A percentile compares a stretch with the other conserved stretches of the same genome.
These are phyloP conservation scores for Eumacrocentrus americanus DNA, from an alignment of 2,888 invertebrate species.

Conservation along the genomic window DNA sequence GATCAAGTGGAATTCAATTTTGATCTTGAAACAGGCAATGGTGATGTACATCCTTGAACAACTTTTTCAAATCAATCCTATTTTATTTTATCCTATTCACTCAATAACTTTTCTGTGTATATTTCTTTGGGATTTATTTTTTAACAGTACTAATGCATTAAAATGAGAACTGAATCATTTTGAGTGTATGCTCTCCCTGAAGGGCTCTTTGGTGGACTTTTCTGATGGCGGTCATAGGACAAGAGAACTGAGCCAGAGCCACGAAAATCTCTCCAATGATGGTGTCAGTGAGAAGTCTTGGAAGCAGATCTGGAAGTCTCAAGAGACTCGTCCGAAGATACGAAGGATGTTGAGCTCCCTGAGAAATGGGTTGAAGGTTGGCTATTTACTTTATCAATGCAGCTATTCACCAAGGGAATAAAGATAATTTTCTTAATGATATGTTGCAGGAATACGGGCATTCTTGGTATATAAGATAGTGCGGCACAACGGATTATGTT, in stretches of 20 bases:
- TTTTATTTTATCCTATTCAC: not conserved
- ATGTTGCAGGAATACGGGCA: not conserved
- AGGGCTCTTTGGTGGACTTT: not conserved
- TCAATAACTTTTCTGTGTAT: not conserved
- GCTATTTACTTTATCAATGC: not conserved
- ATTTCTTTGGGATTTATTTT: not conserved
- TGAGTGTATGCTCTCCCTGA: not conserved
- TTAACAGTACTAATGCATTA: not conserved
- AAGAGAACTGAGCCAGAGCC: not conserved
- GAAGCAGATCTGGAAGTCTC: not conserved
- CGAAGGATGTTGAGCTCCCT: not conserved
- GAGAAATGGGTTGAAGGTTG: not conserved
- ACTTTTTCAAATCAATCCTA: not conserved
- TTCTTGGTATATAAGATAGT: not conserved
- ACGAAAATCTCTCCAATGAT: not conserved
- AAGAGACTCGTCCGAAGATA: not conserved
- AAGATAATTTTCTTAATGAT: conserved; percentile 11
- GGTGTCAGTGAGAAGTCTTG: not conserved
- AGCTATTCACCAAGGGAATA: not conserved
- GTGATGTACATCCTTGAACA: not conserved
- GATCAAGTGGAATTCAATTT: not conserved
- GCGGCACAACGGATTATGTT: conserved; percentile 11
- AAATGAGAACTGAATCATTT: not conserved
- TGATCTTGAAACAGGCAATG: not conserved
- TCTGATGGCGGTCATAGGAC: not conserved